A percentile compares a stretch with the other conserved stretches of the same genome.
phyloP scores from a whole-genome alignment of 2,888 invertebrate species.

The Nesidiocoris tenuis region DNA sequence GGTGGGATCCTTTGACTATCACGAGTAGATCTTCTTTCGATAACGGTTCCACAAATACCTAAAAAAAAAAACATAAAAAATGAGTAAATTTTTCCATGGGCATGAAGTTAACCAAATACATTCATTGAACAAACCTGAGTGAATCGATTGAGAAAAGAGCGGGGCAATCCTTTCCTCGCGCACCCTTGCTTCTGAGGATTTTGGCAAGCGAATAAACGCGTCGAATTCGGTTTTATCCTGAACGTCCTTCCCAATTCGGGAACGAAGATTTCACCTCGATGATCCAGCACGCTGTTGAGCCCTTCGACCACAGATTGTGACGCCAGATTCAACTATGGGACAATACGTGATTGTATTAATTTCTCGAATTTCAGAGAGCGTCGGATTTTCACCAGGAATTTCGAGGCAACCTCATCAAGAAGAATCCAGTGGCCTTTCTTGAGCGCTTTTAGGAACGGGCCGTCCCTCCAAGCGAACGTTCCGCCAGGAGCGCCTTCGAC shows the following conservation, averaged over 20 bases:
- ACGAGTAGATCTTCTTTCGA: constrained; percentile 63
- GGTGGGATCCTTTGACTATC: constrained; percentile 69
- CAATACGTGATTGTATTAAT: no score
- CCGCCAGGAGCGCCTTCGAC: constrained; percentile 82
- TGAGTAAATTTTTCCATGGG: neutral
- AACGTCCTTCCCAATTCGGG: constrained; percentile 91
- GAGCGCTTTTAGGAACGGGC: constrained; percentile 88
- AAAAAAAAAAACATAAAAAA: constrained; percentile 19
- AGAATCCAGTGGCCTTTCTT: constrained; percentile 94
- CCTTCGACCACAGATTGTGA: constrained; percentile 98
- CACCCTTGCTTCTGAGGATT: constrained; percentile 96
- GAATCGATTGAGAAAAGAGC: constrained; percentile 96
- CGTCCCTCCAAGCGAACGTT: constrained; percentile 93
- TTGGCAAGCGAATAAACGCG: constrained; percentile 94
- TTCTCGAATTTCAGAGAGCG: no score
- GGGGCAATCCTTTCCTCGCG: constrained; percentile 89
- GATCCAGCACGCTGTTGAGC: constrained; percentile 96
- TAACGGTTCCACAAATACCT: constrained; percentile 64
- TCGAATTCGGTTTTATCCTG: constrained; percentile 66
- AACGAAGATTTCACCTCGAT: constrained; percentile 91
- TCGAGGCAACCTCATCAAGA: constrained; percentile 91
- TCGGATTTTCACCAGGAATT: no score
- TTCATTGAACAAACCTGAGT: no score
- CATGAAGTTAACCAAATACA: constrained; percentile 5
- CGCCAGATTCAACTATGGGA: constrained; percentile 79